Conservation (phyloP, 2,888 invertebrate genomes). For the Drosophila mimica region DNA sequence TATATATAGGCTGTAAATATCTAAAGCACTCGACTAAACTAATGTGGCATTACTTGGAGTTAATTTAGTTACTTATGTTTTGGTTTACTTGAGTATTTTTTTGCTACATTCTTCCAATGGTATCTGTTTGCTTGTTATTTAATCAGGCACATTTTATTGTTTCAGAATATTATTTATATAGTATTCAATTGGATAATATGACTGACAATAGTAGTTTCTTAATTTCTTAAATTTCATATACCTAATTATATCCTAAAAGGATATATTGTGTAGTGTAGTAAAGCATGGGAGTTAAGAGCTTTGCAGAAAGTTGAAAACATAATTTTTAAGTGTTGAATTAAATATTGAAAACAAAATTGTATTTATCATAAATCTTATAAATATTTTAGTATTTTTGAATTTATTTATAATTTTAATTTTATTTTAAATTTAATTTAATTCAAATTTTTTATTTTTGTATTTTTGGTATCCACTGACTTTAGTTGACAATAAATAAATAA, state of each 20-base stretch:
- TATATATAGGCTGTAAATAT: constrained; percentile 53
- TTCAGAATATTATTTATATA: not conserved
- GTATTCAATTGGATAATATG: not conserved
- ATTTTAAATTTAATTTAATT: too few relatives aligned
- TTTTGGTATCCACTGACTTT: too few relatives aligned
- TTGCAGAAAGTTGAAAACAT: not conserved
- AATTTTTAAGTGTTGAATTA: not conserved
- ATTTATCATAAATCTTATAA: not conserved
- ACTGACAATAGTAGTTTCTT: not conserved
- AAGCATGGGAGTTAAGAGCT: too few relatives aligned
- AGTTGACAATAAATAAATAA: too few relatives aligned
- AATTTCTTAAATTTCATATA: not conserved
- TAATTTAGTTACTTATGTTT: constrained; percentile 20
- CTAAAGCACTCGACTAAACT: constrained; percentile 53
- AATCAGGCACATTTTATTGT: not conserved
- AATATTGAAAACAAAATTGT: not conserved
- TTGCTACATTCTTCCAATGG: not conserved
- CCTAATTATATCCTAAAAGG: not conserved
- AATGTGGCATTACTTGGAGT: constrained; percentile 38
- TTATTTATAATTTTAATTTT: too few relatives aligned
- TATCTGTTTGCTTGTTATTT: not conserved
- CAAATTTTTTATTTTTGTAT: too few relatives aligned
- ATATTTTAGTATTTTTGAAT: too few relatives aligned
- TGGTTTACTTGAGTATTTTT: not conserved
- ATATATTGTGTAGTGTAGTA: not conserved